Evolutionary conservation across 2,888 invertebrate species (phyloP), one percentile per base, ranked within the genome.

Genomic region (Latrodectus elegans): DNA sequence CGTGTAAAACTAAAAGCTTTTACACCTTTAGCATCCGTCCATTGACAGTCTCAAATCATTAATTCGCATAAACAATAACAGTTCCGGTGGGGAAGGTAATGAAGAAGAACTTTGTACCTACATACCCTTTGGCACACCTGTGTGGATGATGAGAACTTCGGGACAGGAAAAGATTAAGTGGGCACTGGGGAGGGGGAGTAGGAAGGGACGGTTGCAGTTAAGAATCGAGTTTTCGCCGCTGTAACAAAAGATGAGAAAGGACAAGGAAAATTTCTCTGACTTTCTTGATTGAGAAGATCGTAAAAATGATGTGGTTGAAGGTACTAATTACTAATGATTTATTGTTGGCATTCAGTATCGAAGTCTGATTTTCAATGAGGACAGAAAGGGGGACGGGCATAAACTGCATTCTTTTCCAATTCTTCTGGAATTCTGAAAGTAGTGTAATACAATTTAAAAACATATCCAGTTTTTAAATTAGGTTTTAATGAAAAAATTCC

Each of bases 311-410:
- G 17, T 14, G 38, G 55, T 9, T 52, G 26, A 71, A 83, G 68
- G 72, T 60, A 74, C 73, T 78, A 79, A 84, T 84, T 78, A 84
- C 73, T 84, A 67, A 84, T 84, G 84, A 84, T 84, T 84, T 84
- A 84, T 84, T 53, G 74, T 73, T 75, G 71, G 9, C 70, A 64
- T 65, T 65, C 53, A 67, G 11, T 26, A 49, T 49, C 65, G 65
- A 60, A 71, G 15, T 17, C 64, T 17, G 12, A 53, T 72, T 72
- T 22, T 38, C 38, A 38, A 38, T 38, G 6, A 38, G 49, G 53
- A 11, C 72, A 38, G n/a, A n/a, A 49, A 38, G 60, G 65, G 38
- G 73, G 26, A 55, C 14, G 53, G 11, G 0, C 67, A 53, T 67
- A 81, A 74, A 81, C 74, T 17, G n/a, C 52, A 11, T 15, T n/a